These are phyloP conservation scores for Amblyopsis hoosieri DNA, from an alignment of 2,797 vertebrate species.

Conservation along the genomic window DNA sequence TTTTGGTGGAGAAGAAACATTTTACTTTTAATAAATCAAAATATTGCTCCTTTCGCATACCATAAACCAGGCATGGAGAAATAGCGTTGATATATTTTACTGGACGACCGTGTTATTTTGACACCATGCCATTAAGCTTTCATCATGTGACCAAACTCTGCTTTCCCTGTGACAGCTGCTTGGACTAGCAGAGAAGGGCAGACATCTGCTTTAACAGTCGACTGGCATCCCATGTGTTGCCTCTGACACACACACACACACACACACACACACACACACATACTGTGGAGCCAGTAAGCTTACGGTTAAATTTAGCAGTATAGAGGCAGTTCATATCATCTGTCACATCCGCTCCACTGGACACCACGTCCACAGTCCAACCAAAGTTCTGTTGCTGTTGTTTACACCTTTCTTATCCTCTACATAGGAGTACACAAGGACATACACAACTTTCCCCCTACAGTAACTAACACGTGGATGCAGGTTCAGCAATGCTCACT, in stretches of 20 bases:
- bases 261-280: slow-evolving; percentile 18
- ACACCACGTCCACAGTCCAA: slow-evolving; percentile 62
- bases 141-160: slow-evolving; percentile 19
- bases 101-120: slow-evolving; percentile 11
- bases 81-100: fast-evolving
- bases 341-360: slow-evolving; percentile 69
- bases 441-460: slow-evolving; percentile 31
- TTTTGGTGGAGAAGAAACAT: neutral
- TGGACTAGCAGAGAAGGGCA: slow-evolving; percentile 46
- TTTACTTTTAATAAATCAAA: neutral
- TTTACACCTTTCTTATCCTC: slow-evolving; percentile 55
- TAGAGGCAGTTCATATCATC: slow-evolving; percentile 67
- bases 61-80: neutral
- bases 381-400: slow-evolving; percentile 66
- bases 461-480: slow-evolving; percentile 9
- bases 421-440: slow-evolving; percentile 1
- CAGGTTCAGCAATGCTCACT: slow-evolving; percentile 1
- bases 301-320: slow-evolving; percentile 73
- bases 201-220: slow-evolving; percentile 51
- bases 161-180: slow-evolving; percentile 55
- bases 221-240: slow-evolving; percentile 47
- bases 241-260: slow-evolving; percentile 48
- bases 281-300: slow-evolving; percentile 51
- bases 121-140: slow-evolving; percentile 23
- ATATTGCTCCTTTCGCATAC: neutral